A percentile compares a stretch with the other conserved stretches of the same genome.
These are phyloP conservation scores for Melanerpes aurifrons DNA, from an alignment of 2,113 vertebrate genomes.

Conservation along the genomic window DNA sequence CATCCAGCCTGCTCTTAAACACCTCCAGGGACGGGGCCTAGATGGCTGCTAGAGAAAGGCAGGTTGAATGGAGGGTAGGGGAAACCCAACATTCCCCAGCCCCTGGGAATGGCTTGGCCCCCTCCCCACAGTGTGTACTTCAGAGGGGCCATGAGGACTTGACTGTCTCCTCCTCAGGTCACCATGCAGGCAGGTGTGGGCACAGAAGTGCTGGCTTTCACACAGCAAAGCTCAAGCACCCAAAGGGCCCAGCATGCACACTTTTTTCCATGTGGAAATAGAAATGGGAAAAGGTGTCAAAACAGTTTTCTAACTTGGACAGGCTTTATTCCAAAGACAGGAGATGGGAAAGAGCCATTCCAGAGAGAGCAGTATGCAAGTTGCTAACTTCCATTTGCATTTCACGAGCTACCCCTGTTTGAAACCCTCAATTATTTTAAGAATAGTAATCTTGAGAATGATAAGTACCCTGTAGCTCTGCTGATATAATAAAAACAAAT, in stretches of 20 bases:
- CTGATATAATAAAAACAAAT: not conserved
- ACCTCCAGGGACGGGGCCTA: no score
- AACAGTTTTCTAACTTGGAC: not conserved
- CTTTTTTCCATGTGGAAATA: not conserved
- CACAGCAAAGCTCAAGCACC: not conserved
- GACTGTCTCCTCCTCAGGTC: not conserved
- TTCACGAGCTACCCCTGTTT: not conserved
- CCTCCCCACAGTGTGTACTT: fast-evolving
- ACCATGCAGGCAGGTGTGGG: fast-evolving
- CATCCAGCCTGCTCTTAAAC: no score
- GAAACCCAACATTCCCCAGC: fast-evolving
- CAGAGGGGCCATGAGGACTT: not conserved
- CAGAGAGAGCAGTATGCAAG: not conserved
- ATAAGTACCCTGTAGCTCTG: not conserved
- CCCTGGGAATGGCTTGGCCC: fast-evolving
- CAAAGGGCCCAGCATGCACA: fast-evolving
- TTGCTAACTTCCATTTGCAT: not conserved
- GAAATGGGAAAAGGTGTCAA: not conserved
- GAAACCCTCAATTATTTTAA: not conserved
- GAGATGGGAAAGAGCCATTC: not conserved
- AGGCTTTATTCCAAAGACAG: not conserved
- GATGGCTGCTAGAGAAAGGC: not conserved
- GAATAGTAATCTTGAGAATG: not conserved
- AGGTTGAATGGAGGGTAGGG: not conserved
- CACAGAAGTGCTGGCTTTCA: not conserved